Conservation (phyloP, 2,113 vertebrate species). For the Myanophis thanlyinensis region DNA sequence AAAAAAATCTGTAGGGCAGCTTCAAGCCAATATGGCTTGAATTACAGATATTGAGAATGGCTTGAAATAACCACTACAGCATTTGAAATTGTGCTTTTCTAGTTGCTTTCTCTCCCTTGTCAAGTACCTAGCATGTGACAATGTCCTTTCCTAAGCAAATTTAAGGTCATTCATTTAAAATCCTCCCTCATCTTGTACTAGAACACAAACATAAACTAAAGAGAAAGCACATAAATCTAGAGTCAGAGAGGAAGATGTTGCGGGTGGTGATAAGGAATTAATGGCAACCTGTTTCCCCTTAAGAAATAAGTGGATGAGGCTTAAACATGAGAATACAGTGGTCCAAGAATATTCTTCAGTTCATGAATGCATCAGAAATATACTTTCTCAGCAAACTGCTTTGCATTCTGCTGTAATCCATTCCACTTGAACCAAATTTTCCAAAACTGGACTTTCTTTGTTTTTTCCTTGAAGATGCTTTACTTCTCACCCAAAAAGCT, state of each 20-base stretch:
- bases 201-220: not conserved
- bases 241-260: not conserved
- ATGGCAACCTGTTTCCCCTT: not conserved
- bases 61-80: not conserved
- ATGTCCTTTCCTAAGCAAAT: not conserved
- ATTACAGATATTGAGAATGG: not conserved
- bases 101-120: slow-evolving; percentile 11
- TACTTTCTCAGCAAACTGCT: not conserved
- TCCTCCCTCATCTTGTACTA: not conserved
- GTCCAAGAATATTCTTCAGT: not conserved
- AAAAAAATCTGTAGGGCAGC: not conserved
- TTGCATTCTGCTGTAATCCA: not conserved
- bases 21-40: not conserved
- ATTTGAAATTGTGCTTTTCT: not conserved
- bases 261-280: not conserved
- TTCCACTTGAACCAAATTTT: not conserved
- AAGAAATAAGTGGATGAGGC: not conserved
- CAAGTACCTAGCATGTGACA: slow-evolving; percentile 20
- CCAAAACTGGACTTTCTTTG: not conserved
- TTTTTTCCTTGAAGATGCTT: not conserved
- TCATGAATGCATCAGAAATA: not conserved
- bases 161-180: slow-evolving; percentile 19
- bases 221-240: not conserved
- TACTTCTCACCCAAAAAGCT: not conserved
- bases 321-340: not conserved